Conservation (phyloP, 2,113 vertebrate species). For the Arenaria interpres region DNA sequence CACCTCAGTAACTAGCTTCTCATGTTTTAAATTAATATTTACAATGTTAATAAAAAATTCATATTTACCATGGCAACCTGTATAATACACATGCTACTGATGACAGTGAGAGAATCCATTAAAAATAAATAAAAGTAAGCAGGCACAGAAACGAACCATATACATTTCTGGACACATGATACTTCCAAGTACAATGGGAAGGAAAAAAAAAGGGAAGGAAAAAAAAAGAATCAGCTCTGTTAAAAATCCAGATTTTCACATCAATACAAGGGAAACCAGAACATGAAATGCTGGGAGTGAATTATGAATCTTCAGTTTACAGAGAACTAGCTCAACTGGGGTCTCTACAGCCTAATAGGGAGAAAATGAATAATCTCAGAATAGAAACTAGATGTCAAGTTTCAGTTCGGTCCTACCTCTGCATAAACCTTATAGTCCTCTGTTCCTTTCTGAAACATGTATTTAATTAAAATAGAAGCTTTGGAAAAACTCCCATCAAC, state of each 20-base stretch:
- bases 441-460: background rate
- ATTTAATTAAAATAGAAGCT: background rate
- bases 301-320: background rate
- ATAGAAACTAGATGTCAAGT: background rate
- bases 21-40: conserved; percentile 34
- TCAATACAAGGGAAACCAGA: background rate
- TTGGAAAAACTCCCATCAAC: background rate
- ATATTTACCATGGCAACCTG: conserved; percentile 34
- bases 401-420: background rate
- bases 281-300: background rate
- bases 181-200: background rate
- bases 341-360: background rate
- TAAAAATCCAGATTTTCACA: background rate
- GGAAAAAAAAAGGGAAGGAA: background rate
- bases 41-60: conserved; percentile 30
- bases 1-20: background rate
- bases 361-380: background rate
- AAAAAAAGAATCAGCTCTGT: background rate
- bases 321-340: background rate
- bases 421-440: background rate
- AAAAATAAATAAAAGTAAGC: conserved; percentile 37
- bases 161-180: background rate
- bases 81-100: background rate
- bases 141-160: background rate
- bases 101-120: background rate